These are phyloP conservation scores for Monomorium pharaonis DNA, from an alignment of 1,140 invertebrate species.

Conservation along the genomic window DNA sequence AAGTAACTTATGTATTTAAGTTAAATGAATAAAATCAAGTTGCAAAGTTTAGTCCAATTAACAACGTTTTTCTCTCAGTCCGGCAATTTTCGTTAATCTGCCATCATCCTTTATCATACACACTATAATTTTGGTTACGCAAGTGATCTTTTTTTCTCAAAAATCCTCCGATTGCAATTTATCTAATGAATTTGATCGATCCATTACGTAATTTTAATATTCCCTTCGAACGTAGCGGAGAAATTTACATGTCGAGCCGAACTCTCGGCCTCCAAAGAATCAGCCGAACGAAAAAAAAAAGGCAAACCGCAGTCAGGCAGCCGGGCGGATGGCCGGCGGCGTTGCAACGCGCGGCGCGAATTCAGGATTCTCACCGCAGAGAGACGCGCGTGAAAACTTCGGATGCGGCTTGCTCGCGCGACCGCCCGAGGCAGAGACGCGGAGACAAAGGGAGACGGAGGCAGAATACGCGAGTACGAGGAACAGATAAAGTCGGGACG, in stretches of 20 bases:
- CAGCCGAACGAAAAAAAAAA: not conserved
- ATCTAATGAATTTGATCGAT: not conserved
- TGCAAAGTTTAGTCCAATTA: no score
- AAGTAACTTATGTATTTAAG: no score
- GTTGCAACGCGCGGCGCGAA: slow-evolving; percentile 5
- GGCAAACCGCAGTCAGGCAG: no score
- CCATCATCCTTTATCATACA: no score
- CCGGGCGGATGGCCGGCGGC: no score
- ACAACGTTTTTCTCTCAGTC: no score
- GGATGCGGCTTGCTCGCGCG: slow-evolving; percentile 7
- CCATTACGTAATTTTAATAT: not conserved
- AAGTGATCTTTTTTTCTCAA: not conserved
- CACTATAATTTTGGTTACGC: not conserved
- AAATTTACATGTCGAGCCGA: no score
- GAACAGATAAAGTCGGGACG: slow-evolving; percentile 44
- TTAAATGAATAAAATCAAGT: no score
- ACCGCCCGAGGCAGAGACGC: slow-evolving; percentile 43
- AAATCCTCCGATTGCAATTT: not conserved
- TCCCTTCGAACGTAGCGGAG: no score
- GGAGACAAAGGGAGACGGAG: slow-evolving; percentile 27
- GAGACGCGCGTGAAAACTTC: not conserved
- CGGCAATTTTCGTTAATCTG: no score
- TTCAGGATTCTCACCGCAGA: slow-evolving; percentile 20
- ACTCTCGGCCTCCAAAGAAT: not conserved
- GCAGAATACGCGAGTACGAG: slow-evolving; percentile 27